Evolutionary conservation across 2,888 invertebrate species (phyloP).

Genomic region (Drosophila greeni): DNA sequence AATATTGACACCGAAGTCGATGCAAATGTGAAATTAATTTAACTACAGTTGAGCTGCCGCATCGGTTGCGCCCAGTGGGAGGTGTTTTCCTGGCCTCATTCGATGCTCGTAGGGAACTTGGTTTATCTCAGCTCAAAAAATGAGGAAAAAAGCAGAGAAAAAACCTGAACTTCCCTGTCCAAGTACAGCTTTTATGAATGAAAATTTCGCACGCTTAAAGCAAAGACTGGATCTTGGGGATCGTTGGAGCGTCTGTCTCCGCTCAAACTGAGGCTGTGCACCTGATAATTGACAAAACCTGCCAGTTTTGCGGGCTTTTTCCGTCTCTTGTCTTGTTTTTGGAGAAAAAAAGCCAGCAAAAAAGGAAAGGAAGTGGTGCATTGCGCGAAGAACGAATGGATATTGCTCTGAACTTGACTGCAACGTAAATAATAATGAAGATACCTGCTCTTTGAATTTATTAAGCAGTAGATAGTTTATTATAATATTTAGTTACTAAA

Average conservation of each 20-base stretch:
- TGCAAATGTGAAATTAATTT: constrained; percentile 71
- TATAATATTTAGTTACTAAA: no score
- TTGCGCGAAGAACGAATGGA: not conserved
- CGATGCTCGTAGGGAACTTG: constrained; percentile 53
- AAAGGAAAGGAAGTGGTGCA: constrained; percentile 5
- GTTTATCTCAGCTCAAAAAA: constrained; percentile 27
- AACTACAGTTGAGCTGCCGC: constrained; percentile 48
- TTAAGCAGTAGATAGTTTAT: no score
- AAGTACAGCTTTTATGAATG: constrained; percentile 62
- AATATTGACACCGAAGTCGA: constrained; percentile 66
- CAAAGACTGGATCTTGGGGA: constrained; percentile 4
- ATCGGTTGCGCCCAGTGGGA: constrained; percentile 58
- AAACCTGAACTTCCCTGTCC: constrained; percentile 29
- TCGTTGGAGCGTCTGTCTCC: no score
- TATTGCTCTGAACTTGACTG: constrained; percentile 1
- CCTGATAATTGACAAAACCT: constrained; percentile 73
- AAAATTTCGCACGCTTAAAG: constrained; percentile 63
- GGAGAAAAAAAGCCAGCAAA: constrained; percentile 39
- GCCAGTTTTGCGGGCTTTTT: constrained; percentile 45
- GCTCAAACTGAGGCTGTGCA: no score
- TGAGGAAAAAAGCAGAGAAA: not conserved
- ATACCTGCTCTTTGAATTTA: no score
- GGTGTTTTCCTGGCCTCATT: constrained; percentile 29
- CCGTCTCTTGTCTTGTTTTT: constrained; percentile 18
- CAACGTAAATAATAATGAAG: no score